Percentiles rank a stretch among this genome's conserved stretches.
Conservation (phyloP, 2,113 vertebrate genomes). For the Oriolus oriolus region DNA sequence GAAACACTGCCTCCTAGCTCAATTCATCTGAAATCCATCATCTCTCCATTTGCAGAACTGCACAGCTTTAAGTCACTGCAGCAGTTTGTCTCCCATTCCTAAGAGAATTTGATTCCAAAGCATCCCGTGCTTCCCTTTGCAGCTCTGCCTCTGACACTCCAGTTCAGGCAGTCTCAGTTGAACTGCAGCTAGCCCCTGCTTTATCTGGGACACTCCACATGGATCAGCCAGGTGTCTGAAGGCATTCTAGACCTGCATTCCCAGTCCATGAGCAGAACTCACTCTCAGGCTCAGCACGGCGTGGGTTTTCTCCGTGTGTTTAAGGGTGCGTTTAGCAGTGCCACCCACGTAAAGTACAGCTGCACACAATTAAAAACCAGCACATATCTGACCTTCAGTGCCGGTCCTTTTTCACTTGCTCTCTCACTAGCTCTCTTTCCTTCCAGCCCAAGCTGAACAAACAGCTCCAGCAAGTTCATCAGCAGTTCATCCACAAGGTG, state of each 20-base stretch:
- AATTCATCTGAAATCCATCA: not conserved
- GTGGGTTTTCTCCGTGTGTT: fast-evolving
- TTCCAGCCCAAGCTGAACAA: constrained; percentile 95
- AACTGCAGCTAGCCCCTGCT: not conserved
- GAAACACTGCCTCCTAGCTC: constrained; percentile 55
- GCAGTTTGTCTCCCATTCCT: not conserved
- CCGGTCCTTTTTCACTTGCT: constrained; percentile 92
- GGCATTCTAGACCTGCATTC: not conserved
- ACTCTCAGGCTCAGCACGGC: not conserved
- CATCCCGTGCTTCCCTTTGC: not conserved
- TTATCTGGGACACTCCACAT: not conserved
- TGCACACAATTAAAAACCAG: not conserved
- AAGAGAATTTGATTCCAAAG: too few species aligned
- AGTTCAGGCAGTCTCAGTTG: not conserved
- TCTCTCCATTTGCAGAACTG: not conserved
- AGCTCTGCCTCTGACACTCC: not conserved
- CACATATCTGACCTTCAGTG: constrained; percentile 80
- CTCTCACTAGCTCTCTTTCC: constrained; percentile 94
- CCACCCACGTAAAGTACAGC: not conserved
- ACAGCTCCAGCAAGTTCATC: constrained; percentile 93
- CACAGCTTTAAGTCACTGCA: not conserved
- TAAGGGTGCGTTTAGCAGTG: not conserved
- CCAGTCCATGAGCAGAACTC: not conserved
- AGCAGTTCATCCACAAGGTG: constrained; percentile 91
- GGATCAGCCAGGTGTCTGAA: not conserved